phyloP scores from a whole-genome alignment of 2,797 vertebrate genomes.

The Cephalopachus bancanus region DNA sequence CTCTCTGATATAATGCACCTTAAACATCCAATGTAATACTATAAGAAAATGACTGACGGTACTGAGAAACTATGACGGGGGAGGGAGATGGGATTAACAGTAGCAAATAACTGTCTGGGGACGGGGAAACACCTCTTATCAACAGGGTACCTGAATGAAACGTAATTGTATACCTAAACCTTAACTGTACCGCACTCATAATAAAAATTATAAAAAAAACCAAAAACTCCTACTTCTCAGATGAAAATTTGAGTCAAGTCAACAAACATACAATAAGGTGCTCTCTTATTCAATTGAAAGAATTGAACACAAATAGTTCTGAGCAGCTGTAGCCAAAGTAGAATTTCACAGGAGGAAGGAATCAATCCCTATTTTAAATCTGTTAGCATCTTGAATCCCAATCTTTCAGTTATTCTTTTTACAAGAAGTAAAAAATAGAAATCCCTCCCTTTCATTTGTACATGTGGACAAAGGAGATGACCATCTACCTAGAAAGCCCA shows the following conservation, averaged over 20 bases:
- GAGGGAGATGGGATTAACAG: no score
- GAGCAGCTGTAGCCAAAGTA: neutral
- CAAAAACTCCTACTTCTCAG: neutral
- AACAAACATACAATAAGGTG: neutral
- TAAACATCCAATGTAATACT: no score
- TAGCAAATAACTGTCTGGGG: no score
- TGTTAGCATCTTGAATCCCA: neutral
- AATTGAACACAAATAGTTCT: neutral
- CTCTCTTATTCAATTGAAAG: conserved; percentile 38
- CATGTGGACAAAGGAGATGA: neutral
- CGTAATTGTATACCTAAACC: no score
- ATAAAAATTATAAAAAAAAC: no score
- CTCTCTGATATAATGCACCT: no score
- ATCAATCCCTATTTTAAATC: neutral
- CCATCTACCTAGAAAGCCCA: neutral
- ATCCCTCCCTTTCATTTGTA: neutral
- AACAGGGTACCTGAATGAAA: no score
- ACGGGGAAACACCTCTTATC: no score
- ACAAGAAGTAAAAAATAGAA: neutral
- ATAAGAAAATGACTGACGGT: no score
- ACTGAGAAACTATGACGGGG: no score
- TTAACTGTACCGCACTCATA: no score
- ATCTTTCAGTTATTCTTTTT: neutral
- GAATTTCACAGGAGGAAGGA: neutral
- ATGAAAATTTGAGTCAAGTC: neutral